These are phyloP conservation scores for Florisuga fusca DNA, from an alignment of 2,797 vertebrate species.

Conservation along the genomic window DNA sequence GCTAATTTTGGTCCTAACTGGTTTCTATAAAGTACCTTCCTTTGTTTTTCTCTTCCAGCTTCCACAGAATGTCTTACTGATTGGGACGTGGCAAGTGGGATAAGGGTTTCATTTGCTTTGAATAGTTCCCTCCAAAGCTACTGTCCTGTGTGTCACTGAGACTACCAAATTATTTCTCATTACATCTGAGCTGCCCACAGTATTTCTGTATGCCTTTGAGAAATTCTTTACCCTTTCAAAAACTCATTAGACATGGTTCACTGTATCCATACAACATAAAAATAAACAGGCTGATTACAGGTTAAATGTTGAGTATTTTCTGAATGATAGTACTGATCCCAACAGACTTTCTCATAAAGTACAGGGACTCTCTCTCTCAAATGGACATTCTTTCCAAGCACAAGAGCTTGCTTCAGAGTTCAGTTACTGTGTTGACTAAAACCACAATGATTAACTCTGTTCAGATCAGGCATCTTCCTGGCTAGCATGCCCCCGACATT, in stretches of 20 bases:
- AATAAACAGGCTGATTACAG: not conserved
- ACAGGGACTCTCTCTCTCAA: not conserved
- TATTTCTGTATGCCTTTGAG: not conserved
- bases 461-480: not conserved
- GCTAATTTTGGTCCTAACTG: not conserved
- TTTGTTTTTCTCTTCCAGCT: not conserved
- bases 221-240: not conserved
- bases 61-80: not conserved
- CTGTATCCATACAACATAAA: not conserved
- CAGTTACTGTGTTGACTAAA: not conserved
- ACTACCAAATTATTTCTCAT: not conserved
- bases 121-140: not conserved
- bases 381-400: not conserved
- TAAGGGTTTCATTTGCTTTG: not conserved
- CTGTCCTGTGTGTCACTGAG: not conserved
- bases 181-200: not conserved
- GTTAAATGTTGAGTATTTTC: not conserved
- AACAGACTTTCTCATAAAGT: not conserved
- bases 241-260: fast-evolving
- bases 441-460: not conserved
- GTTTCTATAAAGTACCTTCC: not conserved
- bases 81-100: not conserved
- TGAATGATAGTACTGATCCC: not conserved
- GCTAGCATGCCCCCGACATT: not conserved
- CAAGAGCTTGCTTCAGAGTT: not conserved